phyloP scores from a whole-genome alignment of 2,888 invertebrate species.

The Germaria angustata region DNA sequence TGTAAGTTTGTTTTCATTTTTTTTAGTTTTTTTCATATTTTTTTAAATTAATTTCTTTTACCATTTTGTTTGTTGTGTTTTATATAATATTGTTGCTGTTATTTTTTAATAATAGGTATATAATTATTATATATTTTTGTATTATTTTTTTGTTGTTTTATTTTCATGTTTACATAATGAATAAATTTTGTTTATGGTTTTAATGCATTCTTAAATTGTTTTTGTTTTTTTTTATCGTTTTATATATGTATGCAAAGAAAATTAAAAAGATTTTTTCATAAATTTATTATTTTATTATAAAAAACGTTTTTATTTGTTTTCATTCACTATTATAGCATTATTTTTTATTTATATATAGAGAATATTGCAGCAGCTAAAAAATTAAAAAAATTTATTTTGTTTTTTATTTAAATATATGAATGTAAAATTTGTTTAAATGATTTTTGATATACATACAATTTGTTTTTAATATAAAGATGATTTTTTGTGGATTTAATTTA shows the following conservation, averaged over 20 bases:
- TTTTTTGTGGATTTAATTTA: constrained; percentile 26
- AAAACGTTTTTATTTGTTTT: constrained; percentile 52
- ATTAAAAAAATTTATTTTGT: constrained; percentile 28
- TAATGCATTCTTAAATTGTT: constrained; percentile 48
- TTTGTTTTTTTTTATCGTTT: constrained; percentile 24
- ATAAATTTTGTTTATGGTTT: constrained; percentile 70
- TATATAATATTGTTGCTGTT: constrained; percentile 58
- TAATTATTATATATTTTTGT: constrained; percentile 61
- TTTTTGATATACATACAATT: constrained; percentile 63
- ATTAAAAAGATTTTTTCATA: constrained; percentile 69
- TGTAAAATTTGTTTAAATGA: constrained; percentile 56
- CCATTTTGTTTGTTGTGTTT: constrained; percentile 55
- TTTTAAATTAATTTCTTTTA: constrained; percentile 57
- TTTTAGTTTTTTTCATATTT: constrained; percentile 55
- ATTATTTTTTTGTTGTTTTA: constrained; percentile 71
- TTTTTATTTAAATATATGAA: constrained; percentile 58
- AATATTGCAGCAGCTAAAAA: constrained; percentile 66
- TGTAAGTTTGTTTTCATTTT: constrained; percentile 66
- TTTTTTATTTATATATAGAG: constrained; percentile 54
- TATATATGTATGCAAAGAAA: constrained; percentile 71
- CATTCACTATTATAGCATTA: constrained; percentile 61
- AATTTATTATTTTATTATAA: constrained; percentile 62
- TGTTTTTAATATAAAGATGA: constrained; percentile 43
- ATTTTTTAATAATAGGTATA: constrained; percentile 61
- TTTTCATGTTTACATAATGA: constrained; percentile 72